Percentiles rank a stretch among this genome's conserved stretches.
These are phyloP conservation scores for Drosophila picticornis DNA, from an alignment of 2,888 invertebrate genomes.

Conservation along the genomic window DNA sequence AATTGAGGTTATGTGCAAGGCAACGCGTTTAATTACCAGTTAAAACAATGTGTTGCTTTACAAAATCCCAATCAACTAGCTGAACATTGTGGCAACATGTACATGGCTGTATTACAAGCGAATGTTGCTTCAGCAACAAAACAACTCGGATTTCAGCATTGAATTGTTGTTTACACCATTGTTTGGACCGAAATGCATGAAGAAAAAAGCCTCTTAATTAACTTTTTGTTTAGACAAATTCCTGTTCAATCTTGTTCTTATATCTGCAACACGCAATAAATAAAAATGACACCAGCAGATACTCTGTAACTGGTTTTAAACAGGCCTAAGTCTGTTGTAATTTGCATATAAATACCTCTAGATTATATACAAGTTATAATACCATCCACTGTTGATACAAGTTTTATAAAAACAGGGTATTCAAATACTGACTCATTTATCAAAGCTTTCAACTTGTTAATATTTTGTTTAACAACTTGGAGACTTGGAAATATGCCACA, in stretches of 20 bases:
- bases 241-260: neutral
- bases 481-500: constrained; percentile 44
- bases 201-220: constrained; percentile 40
- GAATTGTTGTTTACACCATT: constrained; percentile 19
- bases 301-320: neutral
- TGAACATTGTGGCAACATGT: constrained; percentile 18
- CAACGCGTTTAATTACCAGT: constrained; percentile 2
- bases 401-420: constrained; percentile 7
- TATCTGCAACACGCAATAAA: neutral
- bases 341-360: neutral
- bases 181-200: constrained; percentile 19
- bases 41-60: constrained; percentile 10
- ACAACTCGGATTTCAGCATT: constrained; percentile 22
- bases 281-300: neutral
- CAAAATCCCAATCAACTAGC: constrained; percentile 6
- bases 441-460: constrained; percentile 21
- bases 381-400: too few relatives aligned
- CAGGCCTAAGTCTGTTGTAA: neutral
- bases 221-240: constrained; percentile 32
- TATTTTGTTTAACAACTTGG: constrained; percentile 39
- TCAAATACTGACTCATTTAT: constrained; percentile 16
- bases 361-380: neutral
- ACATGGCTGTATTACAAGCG: neutral
- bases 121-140: constrained; percentile 15
- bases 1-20: constrained; percentile 3